Evolutionary conservation across 2,113 vertebrate species (phyloP).

Genomic region (Lepidothrix coronata): DNA sequence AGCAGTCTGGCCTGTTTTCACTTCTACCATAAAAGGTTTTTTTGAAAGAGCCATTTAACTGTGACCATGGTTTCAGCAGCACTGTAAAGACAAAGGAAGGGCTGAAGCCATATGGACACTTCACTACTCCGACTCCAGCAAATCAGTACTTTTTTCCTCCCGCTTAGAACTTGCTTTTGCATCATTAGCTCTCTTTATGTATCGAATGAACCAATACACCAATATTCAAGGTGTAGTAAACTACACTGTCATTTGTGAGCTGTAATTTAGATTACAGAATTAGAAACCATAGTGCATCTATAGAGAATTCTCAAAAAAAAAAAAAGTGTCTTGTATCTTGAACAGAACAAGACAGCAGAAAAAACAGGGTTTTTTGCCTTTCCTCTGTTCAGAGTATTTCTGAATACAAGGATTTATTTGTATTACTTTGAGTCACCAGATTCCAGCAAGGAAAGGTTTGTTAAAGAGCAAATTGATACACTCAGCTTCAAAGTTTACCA

Average conservation of each 20-base stretch:
- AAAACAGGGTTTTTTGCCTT: not conserved
- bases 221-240: constrained; percentile 29
- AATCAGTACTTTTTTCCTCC: not conserved
- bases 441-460: not conserved
- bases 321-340: not conserved
- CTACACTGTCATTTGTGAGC: constrained; percentile 1
- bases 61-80: constrained; percentile 73
- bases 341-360: not conserved
- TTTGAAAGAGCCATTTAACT: constrained; percentile 76
- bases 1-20: constrained; percentile 67
- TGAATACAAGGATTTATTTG: not conserved
- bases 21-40: constrained; percentile 68
- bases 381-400: not conserved
- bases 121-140: constrained; percentile 9
- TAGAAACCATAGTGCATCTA: not conserved
- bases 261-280: constrained; percentile 12
- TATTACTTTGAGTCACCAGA: not conserved
- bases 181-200: constrained; percentile 69
- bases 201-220: constrained; percentile 53
- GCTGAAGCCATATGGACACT: constrained; percentile 14
- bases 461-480: not conserved
- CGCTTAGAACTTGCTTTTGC: constrained; percentile 30
- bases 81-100: constrained; percentile 62
- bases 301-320: not conserved
- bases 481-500: not conserved